Evolutionary conservation across 2,888 invertebrate species (phyloP), one percentile per base, ranked within the genome.

Genomic region (Hirtodrosophila alboralis): DNA sequence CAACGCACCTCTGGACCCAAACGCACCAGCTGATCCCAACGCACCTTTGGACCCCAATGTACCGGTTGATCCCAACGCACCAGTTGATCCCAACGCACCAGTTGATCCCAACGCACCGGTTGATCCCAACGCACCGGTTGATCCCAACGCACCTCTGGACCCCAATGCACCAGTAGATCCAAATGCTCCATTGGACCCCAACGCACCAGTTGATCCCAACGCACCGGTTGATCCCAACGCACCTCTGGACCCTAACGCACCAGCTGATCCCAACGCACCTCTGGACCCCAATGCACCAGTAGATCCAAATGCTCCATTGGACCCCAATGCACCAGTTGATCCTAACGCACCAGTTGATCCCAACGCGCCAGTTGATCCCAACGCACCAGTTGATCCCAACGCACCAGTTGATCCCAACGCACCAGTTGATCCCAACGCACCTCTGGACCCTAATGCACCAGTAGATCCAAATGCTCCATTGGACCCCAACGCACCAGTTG

Each of bases 271-370:
- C 0, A 56, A 27, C 0, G 31, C 30, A 0, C 52, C 52, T 7
- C 26, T 45, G 0, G 13, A 52, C 0, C 52, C 52, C 0, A 45
- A 36, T 0, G 27, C 52, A 0, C 52, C 52, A 10, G 13, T 36
- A 0, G 21, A 36, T 1, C 52, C 52, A 0, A 53, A 12, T 0
- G 10, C 36, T 0, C 51, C 53, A 10, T 36, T 38, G 0, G 6
- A 38, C 0, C 54, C 54, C 0, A 54, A 37, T 0, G 27, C 54
- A 0, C 54, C 54, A 1, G 26, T 51, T 0, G 9, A 51, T 0
- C 54, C 54, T 0, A 54, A 33, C 0, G 27, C 37, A 0, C 53
- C 53, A 1, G 13, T 13, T 0, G 9, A 48, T 0, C 53, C 53
- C 0, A 54, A 37, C 0, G n/a, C 37, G 0, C 54, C 54, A 3